Evolutionary conservation across 53 echinoderm and acorn worm genomes (phyloP).

Genomic region (Arbacia lixula): DNA sequence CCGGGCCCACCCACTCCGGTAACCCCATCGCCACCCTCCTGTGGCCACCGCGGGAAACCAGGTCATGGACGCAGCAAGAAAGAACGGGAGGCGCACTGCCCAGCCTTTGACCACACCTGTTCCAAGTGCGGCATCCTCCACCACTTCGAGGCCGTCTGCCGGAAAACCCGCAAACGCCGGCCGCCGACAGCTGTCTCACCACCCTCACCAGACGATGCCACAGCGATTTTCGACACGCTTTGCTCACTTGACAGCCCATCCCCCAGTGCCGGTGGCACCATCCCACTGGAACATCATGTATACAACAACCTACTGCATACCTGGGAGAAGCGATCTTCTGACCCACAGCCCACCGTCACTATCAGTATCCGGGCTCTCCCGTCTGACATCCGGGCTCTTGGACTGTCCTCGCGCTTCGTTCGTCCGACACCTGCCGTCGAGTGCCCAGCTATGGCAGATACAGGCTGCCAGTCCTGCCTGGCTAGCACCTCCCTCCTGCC

Average conservation of each 20-base stretch:
- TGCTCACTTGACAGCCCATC: not conserved
- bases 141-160: not conserved
- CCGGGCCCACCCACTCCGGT: constrained; percentile 32
- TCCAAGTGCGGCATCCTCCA: not conserved
- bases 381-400: not conserved
- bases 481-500: too few relatives aligned
- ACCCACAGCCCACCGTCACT: constrained; percentile 28
- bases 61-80: not conserved
- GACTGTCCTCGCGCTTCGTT: not conserved
- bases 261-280: not conserved
- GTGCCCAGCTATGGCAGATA: constrained; percentile 65
- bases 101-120: not conserved
- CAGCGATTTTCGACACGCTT: not conserved
- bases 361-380: not conserved
- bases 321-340: constrained; percentile 5
- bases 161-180: not conserved
- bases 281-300: not conserved
- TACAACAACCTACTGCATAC: not conserved
- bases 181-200: not conserved
- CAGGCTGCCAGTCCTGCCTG: constrained; percentile 36
- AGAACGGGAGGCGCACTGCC: too few relatives aligned
- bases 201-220: not conserved
- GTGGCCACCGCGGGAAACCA: not conserved
- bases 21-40: constrained; percentile 5
- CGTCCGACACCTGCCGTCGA: not conserved